Evolutionary conservation across 1,140 invertebrate genomes (phyloP).

Genomic region (Chymomyza costata): DNA sequence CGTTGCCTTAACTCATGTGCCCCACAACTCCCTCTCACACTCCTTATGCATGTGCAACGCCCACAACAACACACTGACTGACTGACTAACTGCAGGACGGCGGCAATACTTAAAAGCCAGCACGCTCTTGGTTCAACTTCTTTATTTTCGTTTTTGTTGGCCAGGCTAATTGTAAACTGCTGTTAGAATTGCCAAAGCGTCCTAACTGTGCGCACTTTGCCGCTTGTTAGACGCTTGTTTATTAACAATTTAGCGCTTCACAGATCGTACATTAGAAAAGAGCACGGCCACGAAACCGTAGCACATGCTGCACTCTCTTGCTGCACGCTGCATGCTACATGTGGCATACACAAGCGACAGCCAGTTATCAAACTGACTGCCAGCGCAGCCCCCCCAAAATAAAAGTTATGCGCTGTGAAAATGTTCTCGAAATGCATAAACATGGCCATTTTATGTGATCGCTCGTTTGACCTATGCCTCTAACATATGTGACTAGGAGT

Average conservation of each 20-base stretch:
- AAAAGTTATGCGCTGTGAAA: slow-evolving; percentile 54
- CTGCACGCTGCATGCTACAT: slow-evolving; percentile 11
- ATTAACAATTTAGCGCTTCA: slow-evolving; percentile 67
- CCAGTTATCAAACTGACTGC: too few species aligned
- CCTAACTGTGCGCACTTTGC: too few species aligned
- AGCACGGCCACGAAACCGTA: slow-evolving; percentile 15
- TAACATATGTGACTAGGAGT: too few species aligned
- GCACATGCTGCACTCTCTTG: slow-evolving; percentile 26
- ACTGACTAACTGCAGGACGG: slow-evolving; percentile 12
- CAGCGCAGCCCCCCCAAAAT: slow-evolving; percentile 35
- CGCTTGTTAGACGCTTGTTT: slow-evolving; percentile 69
- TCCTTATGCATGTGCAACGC: neutral
- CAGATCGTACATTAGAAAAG: slow-evolving; percentile 22
- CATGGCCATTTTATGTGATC: slow-evolving; percentile 50
- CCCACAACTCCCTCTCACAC: slow-evolving; percentile 36
- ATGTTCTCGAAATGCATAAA: slow-evolving; percentile 48
- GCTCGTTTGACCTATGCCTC: slow-evolving; percentile 64
- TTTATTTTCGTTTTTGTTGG: slow-evolving; percentile 12
- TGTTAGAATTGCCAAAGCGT: slow-evolving; percentile 41
- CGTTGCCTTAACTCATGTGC: slow-evolving; percentile 13
- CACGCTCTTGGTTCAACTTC: too few species aligned
- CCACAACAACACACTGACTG: neutral
- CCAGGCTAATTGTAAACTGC: slow-evolving; percentile 65
- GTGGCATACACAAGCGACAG: too few species aligned
- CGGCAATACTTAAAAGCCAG: slow-evolving; percentile 58